Evolutionary conservation across 2,797 vertebrate species (phyloP).

Genomic region (Sphenodon punctatus): DNA sequence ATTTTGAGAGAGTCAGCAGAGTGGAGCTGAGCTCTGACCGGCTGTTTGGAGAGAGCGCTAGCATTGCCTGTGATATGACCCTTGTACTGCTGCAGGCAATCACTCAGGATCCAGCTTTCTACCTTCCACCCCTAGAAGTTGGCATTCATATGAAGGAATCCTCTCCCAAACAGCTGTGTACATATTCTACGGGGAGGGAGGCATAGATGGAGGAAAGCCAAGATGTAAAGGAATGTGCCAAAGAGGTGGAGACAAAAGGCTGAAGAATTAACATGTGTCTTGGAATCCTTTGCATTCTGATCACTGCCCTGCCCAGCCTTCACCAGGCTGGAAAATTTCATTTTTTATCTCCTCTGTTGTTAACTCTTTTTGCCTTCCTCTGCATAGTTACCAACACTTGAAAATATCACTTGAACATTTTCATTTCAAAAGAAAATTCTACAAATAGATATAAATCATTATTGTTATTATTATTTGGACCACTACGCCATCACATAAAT

Average conservation of each 20-base stretch:
- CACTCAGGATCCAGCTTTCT: not conserved
- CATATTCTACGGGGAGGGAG: not conserved
- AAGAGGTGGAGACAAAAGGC: not conserved
- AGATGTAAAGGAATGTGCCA: not conserved
- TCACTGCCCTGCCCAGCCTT: not conserved
- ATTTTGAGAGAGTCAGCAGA: slow-evolving; percentile 9
- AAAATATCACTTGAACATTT: not conserved
- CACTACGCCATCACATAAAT: too few species aligned
- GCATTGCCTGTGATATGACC: not conserved
- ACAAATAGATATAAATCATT: too few species aligned
- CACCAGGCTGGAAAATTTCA: not conserved
- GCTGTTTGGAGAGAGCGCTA: not conserved
- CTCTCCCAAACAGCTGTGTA: not conserved
- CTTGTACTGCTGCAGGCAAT: not conserved
- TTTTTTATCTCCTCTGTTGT: not conserved
- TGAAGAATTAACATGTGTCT: not conserved
- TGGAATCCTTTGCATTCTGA: not conserved
- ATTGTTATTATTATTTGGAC: too few species aligned
- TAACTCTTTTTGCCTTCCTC: not conserved
- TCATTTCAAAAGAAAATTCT: not conserved
- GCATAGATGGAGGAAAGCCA: not conserved
- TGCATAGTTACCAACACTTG: not conserved
- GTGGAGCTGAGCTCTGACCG: not conserved
- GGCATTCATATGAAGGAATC: not conserved
- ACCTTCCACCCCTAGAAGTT: not conserved